A percentile compares a stretch with the other conserved stretches of the same genome.
Conservation (phyloP, 2,797 vertebrate species). For the Meriones psammophilus region DNA sequence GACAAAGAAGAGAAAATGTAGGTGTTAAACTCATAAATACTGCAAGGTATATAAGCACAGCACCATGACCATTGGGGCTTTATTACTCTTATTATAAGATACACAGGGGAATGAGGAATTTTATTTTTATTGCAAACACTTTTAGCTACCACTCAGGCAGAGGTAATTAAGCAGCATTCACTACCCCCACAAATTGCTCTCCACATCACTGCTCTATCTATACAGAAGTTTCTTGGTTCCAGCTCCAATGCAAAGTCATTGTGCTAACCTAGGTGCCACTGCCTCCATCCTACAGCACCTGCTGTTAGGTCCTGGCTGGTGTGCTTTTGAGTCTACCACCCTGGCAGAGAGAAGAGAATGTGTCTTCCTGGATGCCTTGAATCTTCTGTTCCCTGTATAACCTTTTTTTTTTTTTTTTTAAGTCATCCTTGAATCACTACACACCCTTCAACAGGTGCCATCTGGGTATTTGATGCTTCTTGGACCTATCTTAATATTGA, state of each 20-base stretch:
- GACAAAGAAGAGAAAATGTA: background rate
- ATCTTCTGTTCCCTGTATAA: rapidly evolving
- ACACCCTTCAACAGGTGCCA: too few relatives aligned
- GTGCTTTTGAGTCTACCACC: background rate
- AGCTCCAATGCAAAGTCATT: background rate
- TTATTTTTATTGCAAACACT: background rate
- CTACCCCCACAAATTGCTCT: rapidly evolving
- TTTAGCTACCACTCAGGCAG: background rate
- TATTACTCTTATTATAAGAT: background rate
- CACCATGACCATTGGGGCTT: background rate
- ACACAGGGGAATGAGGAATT: background rate
- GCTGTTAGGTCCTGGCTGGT: background rate
- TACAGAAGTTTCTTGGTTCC: background rate
- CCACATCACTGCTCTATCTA: background rate
- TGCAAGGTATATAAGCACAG: background rate
- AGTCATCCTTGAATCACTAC: too few relatives aligned
- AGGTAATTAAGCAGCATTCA: background rate
- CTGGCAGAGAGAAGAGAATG: background rate
- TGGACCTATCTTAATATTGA: rapidly evolving
- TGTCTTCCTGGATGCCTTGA: background rate
- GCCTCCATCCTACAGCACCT: background rate
- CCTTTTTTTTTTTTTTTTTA: too few relatives aligned
- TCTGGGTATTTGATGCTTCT: background rate
- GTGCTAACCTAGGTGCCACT: background rate
- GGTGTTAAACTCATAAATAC: background rate